These are phyloP conservation scores for Elephas maximus DNA, from an alignment of 2,113 vertebrate species.

Conservation along the genomic window DNA sequence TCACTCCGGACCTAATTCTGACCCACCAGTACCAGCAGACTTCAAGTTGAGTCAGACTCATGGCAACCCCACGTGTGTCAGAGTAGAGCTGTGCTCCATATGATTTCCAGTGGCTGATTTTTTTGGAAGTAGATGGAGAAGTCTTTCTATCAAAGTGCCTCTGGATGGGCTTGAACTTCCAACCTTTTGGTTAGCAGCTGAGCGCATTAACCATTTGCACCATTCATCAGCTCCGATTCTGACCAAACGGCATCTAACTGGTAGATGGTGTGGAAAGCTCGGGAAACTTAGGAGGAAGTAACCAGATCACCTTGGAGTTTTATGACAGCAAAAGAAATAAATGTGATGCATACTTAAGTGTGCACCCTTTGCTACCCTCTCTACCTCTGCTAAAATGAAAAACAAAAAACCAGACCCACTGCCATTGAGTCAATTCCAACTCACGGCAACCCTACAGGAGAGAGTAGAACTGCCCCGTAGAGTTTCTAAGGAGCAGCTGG, in stretches of 20 bases:
- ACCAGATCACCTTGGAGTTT: neutral
- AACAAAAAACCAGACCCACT: too few species aligned
- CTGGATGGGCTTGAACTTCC: neutral
- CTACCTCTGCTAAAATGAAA: neutral
- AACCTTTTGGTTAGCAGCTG: neutral
- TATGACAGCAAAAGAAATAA: conserved; percentile 20
- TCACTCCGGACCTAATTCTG: neutral
- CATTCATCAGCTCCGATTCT: neutral
- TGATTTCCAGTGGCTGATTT: too few species aligned
- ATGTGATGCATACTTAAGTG: accelerated
- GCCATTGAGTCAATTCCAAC: too few species aligned
- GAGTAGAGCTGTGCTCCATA: neutral
- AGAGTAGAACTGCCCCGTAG: too few species aligned
- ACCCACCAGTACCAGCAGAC: neutral
- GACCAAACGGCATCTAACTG: neutral
- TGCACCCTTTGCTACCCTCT: neutral
- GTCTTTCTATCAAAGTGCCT: neutral
- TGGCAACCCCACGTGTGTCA: neutral
- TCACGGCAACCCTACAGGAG: too few species aligned
- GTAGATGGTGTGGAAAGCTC: neutral
- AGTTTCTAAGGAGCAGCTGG: too few species aligned
- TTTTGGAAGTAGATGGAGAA: neutral
- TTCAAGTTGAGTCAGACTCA: neutral
- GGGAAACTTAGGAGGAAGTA: conserved; percentile 17
- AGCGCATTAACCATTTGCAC: too few species aligned